Conservation (phyloP, 2,113 vertebrate genomes). For the Sorex fumeus region DNA sequence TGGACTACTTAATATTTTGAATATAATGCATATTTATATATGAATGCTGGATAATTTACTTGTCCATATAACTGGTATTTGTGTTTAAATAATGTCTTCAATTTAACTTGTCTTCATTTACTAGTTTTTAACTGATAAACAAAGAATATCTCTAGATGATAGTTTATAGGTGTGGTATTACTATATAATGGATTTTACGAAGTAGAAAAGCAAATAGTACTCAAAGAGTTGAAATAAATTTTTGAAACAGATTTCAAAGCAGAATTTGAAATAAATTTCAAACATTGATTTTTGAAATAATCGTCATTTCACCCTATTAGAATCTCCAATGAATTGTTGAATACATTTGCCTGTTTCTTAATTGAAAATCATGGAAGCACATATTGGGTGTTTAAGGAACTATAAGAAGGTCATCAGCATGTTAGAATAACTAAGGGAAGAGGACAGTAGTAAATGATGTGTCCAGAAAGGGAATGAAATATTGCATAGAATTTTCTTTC, state of each 20-base stretch:
- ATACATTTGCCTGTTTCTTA: too few species aligned
- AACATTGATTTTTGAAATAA: conserved; percentile 4
- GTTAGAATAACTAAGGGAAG: not conserved
- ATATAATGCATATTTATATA: conserved; percentile 29
- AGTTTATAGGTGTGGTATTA: not conserved
- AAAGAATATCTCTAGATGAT: not conserved
- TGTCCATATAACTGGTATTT: not conserved
- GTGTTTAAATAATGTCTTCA: too few species aligned
- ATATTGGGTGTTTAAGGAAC: not conserved
- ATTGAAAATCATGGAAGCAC: not conserved
- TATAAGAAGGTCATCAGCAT: not conserved
- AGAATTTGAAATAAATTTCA: too few species aligned
- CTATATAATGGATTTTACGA: not conserved
- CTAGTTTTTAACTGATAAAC: not conserved
- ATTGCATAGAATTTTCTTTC: not conserved
- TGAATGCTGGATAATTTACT: not conserved
- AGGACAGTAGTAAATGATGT: not conserved
- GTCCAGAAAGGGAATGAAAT: not conserved
- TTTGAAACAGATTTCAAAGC: too few species aligned
- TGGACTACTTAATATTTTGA: not conserved
- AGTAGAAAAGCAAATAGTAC: not conserved
- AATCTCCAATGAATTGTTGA: not conserved
- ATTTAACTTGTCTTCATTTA: not conserved
- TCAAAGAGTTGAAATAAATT: not conserved
- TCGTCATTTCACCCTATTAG: not conserved